phyloP scores from a whole-genome alignment of 2,888 invertebrate genomes.

The Dasysyrphus albostriatus region DNA sequence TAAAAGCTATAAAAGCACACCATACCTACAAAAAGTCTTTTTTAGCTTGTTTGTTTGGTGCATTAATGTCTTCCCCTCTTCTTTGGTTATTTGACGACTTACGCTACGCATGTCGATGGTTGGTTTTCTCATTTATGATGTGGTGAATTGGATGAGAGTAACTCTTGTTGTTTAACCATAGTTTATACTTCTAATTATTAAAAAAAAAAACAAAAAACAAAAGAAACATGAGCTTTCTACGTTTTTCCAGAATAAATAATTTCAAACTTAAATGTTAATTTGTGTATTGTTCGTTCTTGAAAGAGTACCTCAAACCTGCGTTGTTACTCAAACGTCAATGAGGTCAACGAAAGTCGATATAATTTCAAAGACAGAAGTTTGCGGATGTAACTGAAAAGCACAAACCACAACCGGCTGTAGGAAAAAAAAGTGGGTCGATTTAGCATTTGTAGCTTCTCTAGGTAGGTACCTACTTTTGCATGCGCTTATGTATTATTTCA shows the following conservation, averaged over 20 bases:
- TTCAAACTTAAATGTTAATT: slow-evolving; percentile 15
- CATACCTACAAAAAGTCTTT: slow-evolving; percentile 9
- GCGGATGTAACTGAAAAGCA: slow-evolving; percentile 30
- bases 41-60: slow-evolving; percentile 43
- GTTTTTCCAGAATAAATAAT: slow-evolving; percentile 4
- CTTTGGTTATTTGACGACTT: slow-evolving; percentile 41
- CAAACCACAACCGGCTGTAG: slow-evolving; percentile 20
- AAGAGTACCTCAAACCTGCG: slow-evolving; percentile 5
- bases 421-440: slow-evolving; percentile 23
- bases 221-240: slow-evolving; percentile 1
- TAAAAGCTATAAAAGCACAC: slow-evolving; percentile 54
- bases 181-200: neutral
- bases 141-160: slow-evolving; percentile 23
- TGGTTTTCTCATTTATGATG: neutral
- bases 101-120: slow-evolving; percentile 8
- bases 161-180: slow-evolving; percentile 16
- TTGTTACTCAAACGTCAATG: slow-evolving; percentile 55
- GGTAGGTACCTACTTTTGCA: slow-evolving; percentile 5
- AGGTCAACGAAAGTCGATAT: slow-evolving; percentile 75
- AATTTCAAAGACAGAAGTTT: slow-evolving; percentile 25
- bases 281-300: slow-evolving; percentile 10
- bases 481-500: neutral
- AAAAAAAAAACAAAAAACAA: neutral
- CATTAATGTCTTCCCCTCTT: slow-evolving; percentile 54
- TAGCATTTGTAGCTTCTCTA: slow-evolving; percentile 9